phyloP scores from a whole-genome alignment of 2,888 invertebrate species.

The Crematogaster levior region DNA sequence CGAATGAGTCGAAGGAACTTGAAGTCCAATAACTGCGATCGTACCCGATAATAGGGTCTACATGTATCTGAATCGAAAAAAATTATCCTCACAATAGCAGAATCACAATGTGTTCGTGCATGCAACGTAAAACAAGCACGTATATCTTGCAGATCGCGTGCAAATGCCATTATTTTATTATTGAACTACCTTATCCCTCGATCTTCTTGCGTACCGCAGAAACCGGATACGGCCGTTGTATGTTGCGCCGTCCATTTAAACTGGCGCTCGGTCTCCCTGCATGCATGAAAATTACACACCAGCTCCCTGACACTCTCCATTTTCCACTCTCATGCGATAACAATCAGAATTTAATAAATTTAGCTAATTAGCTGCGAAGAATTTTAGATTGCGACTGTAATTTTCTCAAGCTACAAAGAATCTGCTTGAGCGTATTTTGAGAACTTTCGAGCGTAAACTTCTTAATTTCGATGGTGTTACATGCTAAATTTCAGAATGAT shows the following conservation, averaged over 20 bases:
- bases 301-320: constrained; percentile 19
- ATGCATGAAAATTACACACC: constrained; percentile 31
- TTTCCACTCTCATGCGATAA: constrained; percentile 19
- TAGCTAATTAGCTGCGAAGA: constrained; percentile 28
- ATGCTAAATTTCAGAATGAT: neutral
- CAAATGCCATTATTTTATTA: constrained; percentile 71
- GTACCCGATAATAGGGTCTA: constrained; percentile 28
- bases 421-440: neutral
- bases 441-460: neutral
- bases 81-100: constrained; percentile 60
- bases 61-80: constrained; percentile 64
- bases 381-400: constrained; percentile 20
- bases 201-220: constrained; percentile 67
- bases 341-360: constrained; percentile 40
- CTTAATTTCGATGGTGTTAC: neutral
- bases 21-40: constrained; percentile 31
- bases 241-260: constrained; percentile 59
- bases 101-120: constrained; percentile 43
- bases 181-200: constrained; percentile 65
- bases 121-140: constrained; percentile 53
- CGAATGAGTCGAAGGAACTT: constrained; percentile 21
- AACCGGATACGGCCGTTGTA: constrained; percentile 69
- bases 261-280: constrained; percentile 28
- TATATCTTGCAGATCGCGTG: constrained; percentile 66
- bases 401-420: neutral